Percentiles rank a stretch among this genome's conserved stretches.
These are phyloP conservation scores for Ectemnius lituratus DNA, from an alignment of 2,888 invertebrate species.

Conservation along the genomic window DNA sequence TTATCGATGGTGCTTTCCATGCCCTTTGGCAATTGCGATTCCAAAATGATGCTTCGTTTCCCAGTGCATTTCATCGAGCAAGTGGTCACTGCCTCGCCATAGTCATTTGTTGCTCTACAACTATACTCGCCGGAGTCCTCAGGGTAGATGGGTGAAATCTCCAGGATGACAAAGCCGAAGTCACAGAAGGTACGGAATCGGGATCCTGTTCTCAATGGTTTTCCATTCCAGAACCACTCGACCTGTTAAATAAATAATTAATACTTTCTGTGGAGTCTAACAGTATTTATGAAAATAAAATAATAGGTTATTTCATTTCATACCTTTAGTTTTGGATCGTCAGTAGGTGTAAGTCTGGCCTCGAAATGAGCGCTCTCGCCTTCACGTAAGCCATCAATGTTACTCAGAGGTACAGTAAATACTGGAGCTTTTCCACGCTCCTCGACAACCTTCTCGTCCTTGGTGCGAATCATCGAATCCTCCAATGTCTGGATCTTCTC, in stretches of 20 bases:
- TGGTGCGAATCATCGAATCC: slow-evolving; percentile 89
- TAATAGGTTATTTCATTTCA: slow-evolving; percentile 11
- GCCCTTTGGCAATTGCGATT: slow-evolving; percentile 94
- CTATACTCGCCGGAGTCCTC: slow-evolving; percentile 96
- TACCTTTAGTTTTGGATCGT: slow-evolving; percentile 92
- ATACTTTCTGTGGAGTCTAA: neutral
- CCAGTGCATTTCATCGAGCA: slow-evolving; percentile 94
- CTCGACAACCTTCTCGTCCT: slow-evolving; percentile 86
- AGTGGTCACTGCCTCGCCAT: slow-evolving; percentile 94
- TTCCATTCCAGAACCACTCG: slow-evolving; percentile 97
- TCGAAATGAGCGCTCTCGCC: slow-evolving; percentile 96
- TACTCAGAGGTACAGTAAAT: slow-evolving; percentile 92
- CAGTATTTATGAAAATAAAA: neutral
- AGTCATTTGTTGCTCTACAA: slow-evolving; percentile 92
- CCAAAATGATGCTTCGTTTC: slow-evolving; percentile 93
- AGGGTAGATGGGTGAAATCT: slow-evolving; percentile 97
- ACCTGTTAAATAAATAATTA: slow-evolving; percentile 79
- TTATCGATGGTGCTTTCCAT: slow-evolving; percentile 97
- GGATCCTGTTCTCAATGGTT: slow-evolving; percentile 91
- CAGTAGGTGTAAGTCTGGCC: slow-evolving; percentile 92
- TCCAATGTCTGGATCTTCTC: slow-evolving; percentile 96
- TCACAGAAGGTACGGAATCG: slow-evolving; percentile 98
- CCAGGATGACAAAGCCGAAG: slow-evolving; percentile 97
- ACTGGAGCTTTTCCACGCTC: slow-evolving; percentile 91
- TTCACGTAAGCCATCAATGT: slow-evolving; percentile 91